A percentile compares a stretch with the other conserved stretches of the same genome.
Evolutionary conservation across 2,888 invertebrate genomes (phyloP).

Genomic region (Crematogaster levior): DNA sequence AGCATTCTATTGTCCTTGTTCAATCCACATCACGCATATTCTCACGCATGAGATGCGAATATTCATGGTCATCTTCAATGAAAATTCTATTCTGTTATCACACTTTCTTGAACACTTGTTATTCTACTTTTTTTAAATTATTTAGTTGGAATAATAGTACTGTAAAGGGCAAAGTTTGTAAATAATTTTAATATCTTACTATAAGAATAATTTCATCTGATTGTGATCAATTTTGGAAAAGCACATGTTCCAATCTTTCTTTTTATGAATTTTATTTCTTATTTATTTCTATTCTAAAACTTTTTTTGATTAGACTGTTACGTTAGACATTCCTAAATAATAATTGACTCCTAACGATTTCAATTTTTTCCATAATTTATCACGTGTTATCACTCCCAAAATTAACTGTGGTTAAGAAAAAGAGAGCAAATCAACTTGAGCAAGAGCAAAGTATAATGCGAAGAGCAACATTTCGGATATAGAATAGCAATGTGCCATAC

Average conservation of each 20-base stretch:
- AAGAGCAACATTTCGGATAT: conserved; percentile 5
- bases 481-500: neutral
- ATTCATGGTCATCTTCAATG: neutral
- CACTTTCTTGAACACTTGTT: neutral
- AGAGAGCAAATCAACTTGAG: neutral
- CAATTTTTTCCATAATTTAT: neutral
- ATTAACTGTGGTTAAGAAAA: neutral
- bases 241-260: neutral
- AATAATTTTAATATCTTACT: too few relatives aligned
- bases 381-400: neutral
- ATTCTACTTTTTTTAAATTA: neutral
- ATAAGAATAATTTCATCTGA: too few relatives aligned
- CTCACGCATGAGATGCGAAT: neutral
- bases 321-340: too few relatives aligned
- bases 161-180: too few relatives aligned
- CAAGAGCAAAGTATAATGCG: neutral
- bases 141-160: too few relatives aligned
- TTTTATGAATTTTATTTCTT: neutral
- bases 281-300: neutral
- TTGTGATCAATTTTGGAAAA: neutral
- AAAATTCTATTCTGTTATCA: conserved; percentile 12
- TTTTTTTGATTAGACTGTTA: conserved; percentile 8
- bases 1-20: conserved; percentile 23
- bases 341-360: conserved; percentile 22
- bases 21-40: conserved; percentile 28